Evolutionary conservation across 37 sponge, comb jelly and placozoan genomes (phyloP), one percentile per base, ranked within the genome.

Genomic region (Cladorhizidae sp.): DNA sequence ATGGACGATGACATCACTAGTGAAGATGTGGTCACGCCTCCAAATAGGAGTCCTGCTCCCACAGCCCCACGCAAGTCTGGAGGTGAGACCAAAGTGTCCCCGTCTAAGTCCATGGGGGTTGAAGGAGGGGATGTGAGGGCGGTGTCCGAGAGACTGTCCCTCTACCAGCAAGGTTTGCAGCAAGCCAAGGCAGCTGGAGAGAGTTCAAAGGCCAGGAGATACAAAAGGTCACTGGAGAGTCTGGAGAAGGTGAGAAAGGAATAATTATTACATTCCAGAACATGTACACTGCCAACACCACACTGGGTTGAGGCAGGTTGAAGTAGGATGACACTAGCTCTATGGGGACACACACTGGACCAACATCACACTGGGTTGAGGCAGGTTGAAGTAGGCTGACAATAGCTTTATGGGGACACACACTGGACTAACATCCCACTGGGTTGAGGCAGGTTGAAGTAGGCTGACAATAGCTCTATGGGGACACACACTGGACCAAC

Each of bases 131-230:
- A 35, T 18, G 50, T 78, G 40, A 28, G 28, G 39, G 67, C 64
- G 9, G 54, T 91, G 21, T 49, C 56, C 2, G 92, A 82, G 42
- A 65, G 92, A 45, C 35, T 81, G 50, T 62, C 41, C 35, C 33
- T 87, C 81, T 92, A 92, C 42, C 28, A 80, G 70, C 62, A 73
- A 51, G 94, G 85, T 7, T 39, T 90, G 33, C 40, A 35, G 52
- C 76, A 67, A 35, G 87, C 94, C 0, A 75, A 93, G 76, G 38
- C 29, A 0, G 77, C 52, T 1, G 84, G 87, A 6, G 92, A 91
- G 12, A 33, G 69, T 23, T 77, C 89, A 18, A 95, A 95, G 83
- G 75, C 51, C 9, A 74, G 92, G 20, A 63, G 95, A 17, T 91
- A 88, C 85, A 84, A 71, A 64, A 86, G 74, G 76, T 25, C 67